Evolutionary conservation across 2,797 vertebrate genomes (phyloP).

Genomic region (Hirundo rustica): DNA sequence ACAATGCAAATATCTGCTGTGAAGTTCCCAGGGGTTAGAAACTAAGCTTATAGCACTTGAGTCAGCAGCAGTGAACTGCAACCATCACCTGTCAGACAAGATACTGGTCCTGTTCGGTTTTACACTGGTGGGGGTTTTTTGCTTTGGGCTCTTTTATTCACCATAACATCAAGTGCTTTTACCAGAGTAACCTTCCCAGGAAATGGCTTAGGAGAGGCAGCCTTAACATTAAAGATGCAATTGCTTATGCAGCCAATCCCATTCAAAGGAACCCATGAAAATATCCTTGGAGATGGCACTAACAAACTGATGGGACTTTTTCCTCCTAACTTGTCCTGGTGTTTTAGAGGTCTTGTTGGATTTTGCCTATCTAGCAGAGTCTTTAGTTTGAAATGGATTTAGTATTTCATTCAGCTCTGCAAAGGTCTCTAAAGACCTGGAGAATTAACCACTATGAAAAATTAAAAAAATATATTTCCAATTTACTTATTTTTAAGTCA

Average conservation of each 20-base stretch:
- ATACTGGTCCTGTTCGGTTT: slow-evolving; percentile 26
- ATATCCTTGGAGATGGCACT: not conserved
- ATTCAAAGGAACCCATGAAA: not conserved
- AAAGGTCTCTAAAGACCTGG: not conserved
- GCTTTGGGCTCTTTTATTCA: slow-evolving; percentile 13
- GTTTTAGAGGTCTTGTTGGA: not conserved
- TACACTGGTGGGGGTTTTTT: not conserved
- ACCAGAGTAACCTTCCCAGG: not conserved
- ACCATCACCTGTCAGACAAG: not conserved
- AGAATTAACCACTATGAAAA: not conserved
- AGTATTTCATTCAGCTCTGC: not conserved
- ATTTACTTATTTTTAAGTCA: not conserved
- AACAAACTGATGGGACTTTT: not conserved
- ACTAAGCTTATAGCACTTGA: slow-evolving; percentile 78
- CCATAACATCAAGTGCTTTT: not conserved
- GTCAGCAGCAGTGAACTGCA: not conserved
- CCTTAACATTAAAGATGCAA: not conserved
- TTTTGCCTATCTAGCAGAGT: not conserved
- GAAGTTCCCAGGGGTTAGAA: slow-evolving; percentile 76
- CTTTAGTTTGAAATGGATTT: not conserved
- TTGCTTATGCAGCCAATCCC: not conserved
- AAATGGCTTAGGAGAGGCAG: not conserved
- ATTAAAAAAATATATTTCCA: not conserved
- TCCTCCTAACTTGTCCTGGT: not conserved
- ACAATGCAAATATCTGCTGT: slow-evolving; percentile 83